Evolutionary conservation across 2,113 vertebrate genomes (phyloP), one percentile per base, ranked within the genome.

Genomic region (Aptenodytes forsteri): DNA sequence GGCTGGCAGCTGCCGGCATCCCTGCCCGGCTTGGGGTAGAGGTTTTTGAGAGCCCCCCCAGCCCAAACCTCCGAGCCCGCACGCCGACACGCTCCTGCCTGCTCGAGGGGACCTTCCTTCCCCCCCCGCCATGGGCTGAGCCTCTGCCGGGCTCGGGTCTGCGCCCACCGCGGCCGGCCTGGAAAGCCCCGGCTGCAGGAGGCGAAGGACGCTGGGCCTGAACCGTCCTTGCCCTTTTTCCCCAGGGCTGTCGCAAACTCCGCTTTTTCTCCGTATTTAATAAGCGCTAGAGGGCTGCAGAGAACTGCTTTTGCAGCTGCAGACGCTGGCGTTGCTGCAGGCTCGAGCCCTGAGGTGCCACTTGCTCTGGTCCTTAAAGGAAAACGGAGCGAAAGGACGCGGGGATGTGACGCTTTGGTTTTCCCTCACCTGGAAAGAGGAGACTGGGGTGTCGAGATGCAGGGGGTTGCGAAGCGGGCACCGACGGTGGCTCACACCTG

Each of bases 221-320:
- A 34, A 64, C 49, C 10, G 2, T 15, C n/a, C 59, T 32, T 9
- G 34, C 47, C 44, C 25, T 11, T 25, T 4, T 6, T 7, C 52
- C 49, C 66, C 30, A 3, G 0, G 25, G 17, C 56, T 59, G 36
- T 15, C 29, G 46, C 49, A 54, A 72, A 34, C 7, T 42, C 62
- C 19, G n/a, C 8, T n/a, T 55, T 71, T 66, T 12, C 21, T 10
- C 4, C 9, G 8, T 81, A 70, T 90, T 75, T 17, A 3, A 47
- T 16, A 36, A 92, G 94, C 96, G 71, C 96, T 94, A 95, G 94
- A 91, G 96, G 87, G 96, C 96, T 94, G 94, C 94, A 93, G 83
- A 96, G 92, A 47, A 29, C 89, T 2, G 79, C 36, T 38, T 19
- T 78, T 42, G 89, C 15, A 8, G 46, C 55, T 25, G 46, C 29